These are phyloP conservation scores for Cyclargus thomasi DNA, from an alignment of 1,140 invertebrate genomes.

Conservation along the genomic window DNA sequence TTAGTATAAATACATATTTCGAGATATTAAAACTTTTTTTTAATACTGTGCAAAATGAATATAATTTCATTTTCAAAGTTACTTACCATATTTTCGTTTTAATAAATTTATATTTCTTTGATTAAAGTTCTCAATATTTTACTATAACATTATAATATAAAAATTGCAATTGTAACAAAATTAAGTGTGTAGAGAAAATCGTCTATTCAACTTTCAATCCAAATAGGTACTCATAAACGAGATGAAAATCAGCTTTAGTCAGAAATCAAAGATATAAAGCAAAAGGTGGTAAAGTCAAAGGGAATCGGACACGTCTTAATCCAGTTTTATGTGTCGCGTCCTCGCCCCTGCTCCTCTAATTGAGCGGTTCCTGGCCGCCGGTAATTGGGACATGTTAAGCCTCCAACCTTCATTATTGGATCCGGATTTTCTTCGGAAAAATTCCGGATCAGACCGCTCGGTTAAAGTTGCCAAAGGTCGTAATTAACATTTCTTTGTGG, in stretches of 20 bases:
- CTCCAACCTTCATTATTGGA: slow-evolving; percentile 22
- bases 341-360: slow-evolving; percentile 24
- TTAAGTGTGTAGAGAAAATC: too few relatives aligned
- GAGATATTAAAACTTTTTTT: too few relatives aligned
- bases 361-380: slow-evolving; percentile 30
- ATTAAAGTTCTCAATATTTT: too few relatives aligned
- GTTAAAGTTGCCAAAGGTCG: slow-evolving; percentile 10
- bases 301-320: slow-evolving; percentile 20
- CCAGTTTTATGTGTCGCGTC: slow-evolving; percentile 23
- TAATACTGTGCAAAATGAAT: too few relatives aligned
- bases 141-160: too few relatives aligned
- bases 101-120: too few relatives aligned
- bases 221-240: too few relatives aligned
- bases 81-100: too few relatives aligned
- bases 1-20: too few relatives aligned
- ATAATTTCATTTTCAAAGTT: too few relatives aligned
- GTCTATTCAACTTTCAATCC: too few relatives aligned
- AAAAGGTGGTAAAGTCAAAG: not conserved
- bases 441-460: slow-evolving; percentile 5
- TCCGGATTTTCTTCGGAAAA: slow-evolving; percentile 20
- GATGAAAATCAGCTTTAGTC: not conserved
- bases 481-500: not conserved
- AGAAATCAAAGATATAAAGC: not conserved
- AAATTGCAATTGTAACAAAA: too few relatives aligned
- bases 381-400: slow-evolving; percentile 33